Conservation (phyloP, 2,797 vertebrate genomes). For the Thripadectes ignobilis region DNA sequence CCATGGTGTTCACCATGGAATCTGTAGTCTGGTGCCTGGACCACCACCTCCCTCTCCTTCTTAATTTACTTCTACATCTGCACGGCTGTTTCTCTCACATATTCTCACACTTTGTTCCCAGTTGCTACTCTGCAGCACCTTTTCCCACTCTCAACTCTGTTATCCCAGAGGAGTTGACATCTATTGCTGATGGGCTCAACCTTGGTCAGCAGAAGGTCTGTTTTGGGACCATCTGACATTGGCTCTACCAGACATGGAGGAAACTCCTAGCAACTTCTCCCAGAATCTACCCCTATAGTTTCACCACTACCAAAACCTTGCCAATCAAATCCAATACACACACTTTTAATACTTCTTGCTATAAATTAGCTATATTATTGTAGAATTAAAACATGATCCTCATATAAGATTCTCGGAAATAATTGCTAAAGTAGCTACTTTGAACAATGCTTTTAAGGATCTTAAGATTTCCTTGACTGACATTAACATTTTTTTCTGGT, state of each 20-base stretch:
- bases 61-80: background rate
- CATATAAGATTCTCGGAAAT: background rate
- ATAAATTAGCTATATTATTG: background rate
- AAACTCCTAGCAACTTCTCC: background rate
- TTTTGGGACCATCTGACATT: background rate
- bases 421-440: background rate
- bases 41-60: background rate
- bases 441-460: background rate
- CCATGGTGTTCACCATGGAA: background rate
- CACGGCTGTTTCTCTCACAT: background rate
- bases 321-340: fast-evolving
- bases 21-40: background rate
- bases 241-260: fast-evolving
- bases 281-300: background rate
- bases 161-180: background rate
- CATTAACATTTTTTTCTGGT: background rate
- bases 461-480: background rate
- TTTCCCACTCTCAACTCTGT: background rate
- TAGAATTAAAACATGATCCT: background rate
- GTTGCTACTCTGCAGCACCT: background rate
- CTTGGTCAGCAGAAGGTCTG: fast-evolving
- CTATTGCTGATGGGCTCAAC: fast-evolving
- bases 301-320: background rate
- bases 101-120: background rate
- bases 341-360: background rate